phyloP scores from a whole-genome alignment of 2,888 invertebrate genomes.

The Pristionchus maxplancki region DNA sequence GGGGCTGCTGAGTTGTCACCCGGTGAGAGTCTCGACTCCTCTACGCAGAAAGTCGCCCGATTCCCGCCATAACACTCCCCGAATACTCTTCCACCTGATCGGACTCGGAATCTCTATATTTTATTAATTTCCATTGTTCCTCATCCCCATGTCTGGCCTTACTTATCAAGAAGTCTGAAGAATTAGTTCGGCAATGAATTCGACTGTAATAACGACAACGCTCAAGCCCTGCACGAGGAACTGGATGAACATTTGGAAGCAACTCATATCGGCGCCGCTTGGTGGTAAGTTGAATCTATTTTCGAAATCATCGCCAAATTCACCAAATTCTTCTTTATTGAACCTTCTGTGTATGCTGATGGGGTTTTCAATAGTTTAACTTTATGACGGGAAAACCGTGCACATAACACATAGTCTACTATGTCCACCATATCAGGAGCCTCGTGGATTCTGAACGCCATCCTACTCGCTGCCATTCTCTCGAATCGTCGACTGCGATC shows the following conservation, averaged over 20 bases:
- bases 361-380: too few species aligned
- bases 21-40: background rate
- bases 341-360: too few species aligned
- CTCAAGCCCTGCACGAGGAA: constrained; percentile 28
- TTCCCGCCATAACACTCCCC: background rate
- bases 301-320: background rate
- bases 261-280: constrained; percentile 36
- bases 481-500: constrained; percentile 17
- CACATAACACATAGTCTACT: too few species aligned
- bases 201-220: background rate
- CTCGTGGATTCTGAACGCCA: background rate
- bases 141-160: too few species aligned
- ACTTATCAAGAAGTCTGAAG: too few species aligned
- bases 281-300: background rate
- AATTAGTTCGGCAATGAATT: background rate
- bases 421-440: too few species aligned
- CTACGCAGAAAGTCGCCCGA: background rate
- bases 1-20: background rate
- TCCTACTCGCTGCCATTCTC: constrained; percentile 20
- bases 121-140: too few species aligned
- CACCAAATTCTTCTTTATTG: too few species aligned
- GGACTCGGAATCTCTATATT: background rate
- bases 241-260: constrained; percentile 51
- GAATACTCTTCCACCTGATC: background rate
- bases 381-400: too few species aligned